Percentiles rank a stretch among this genome's conserved stretches.
Evolutionary conservation across 2,888 invertebrate species (phyloP).

Genomic region (Megamerina dolium): DNA sequence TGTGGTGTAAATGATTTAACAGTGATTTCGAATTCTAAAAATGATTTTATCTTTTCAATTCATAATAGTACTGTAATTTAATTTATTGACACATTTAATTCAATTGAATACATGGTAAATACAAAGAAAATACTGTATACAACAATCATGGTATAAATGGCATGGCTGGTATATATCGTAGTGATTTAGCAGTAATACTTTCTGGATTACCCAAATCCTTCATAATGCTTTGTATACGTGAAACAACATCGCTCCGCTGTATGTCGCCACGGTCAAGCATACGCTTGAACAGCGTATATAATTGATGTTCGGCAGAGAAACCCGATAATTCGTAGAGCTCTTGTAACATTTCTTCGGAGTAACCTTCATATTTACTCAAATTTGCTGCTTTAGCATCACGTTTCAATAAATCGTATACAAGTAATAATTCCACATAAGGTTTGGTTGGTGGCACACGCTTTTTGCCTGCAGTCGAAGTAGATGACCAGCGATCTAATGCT

Average conservation of each 20-base stretch:
- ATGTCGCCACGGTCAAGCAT: constrained; percentile 44
- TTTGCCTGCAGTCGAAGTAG: constrained; percentile 43
- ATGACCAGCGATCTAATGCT: constrained; percentile 41
- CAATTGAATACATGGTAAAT: too few relatives aligned
- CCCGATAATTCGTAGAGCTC: constrained; percentile 39
- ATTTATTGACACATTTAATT: too few relatives aligned
- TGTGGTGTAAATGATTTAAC: too few relatives aligned
- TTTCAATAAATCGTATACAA: constrained; percentile 48
- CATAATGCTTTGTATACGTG: constrained; percentile 39
- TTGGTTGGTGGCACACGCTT: constrained; percentile 48
- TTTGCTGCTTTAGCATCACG: constrained; percentile 47
- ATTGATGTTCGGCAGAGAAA: constrained; percentile 41
- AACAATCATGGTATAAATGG: constrained; percentile 34
- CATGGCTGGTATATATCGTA: constrained; percentile 43
- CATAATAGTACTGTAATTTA: too few relatives aligned
- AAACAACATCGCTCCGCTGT: constrained; percentile 42
- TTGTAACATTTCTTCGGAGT: constrained; percentile 38
- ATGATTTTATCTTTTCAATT: too few relatives aligned
- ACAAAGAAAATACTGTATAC: neutral
- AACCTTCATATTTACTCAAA: constrained; percentile 47
- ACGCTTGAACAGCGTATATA: constrained; percentile 42
- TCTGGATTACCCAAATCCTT: constrained; percentile 43
- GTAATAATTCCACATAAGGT: constrained; percentile 47
- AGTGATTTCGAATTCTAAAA: too few relatives aligned
- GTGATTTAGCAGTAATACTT: constrained; percentile 37